Evolutionary conservation across 2,113 vertebrate genomes (phyloP).

Genomic region (Rattus rattus): DNA sequence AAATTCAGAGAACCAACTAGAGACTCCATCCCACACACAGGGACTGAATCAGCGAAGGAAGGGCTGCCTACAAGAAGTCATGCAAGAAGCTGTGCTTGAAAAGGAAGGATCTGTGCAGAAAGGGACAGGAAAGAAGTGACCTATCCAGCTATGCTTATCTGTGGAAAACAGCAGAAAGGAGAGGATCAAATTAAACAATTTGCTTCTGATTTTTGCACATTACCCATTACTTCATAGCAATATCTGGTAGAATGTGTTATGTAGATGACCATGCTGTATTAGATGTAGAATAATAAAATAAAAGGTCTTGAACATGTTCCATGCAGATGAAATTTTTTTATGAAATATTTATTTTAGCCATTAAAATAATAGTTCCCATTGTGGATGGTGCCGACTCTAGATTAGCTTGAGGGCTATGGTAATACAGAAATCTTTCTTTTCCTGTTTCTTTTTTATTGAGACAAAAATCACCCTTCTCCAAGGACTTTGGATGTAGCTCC

Average conservation of each 20-base stretch:
- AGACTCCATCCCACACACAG: neutral
- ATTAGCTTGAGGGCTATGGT: neutral
- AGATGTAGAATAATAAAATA: neutral
- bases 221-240: neutral
- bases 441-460: neutral
- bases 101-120: neutral
- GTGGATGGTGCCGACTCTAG: neutral
- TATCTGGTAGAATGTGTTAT: neutral
- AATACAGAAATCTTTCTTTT: slow-evolving; percentile 5
- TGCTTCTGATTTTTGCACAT: neutral
- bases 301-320: neutral
- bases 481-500: neutral
- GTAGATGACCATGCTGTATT: neutral
- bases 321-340: neutral
- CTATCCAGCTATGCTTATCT: neutral
- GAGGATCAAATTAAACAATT: neutral
- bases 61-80: neutral
- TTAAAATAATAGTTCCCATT: neutral
- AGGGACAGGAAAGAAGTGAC: neutral
- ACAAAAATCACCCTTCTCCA: neutral
- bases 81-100: neutral
- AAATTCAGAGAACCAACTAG: neutral
- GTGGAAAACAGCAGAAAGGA: neutral
- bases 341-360: neutral
- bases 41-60: neutral